Evolutionary conservation across 2,888 invertebrate species (phyloP).

Genomic region (Apantesis nais): DNA sequence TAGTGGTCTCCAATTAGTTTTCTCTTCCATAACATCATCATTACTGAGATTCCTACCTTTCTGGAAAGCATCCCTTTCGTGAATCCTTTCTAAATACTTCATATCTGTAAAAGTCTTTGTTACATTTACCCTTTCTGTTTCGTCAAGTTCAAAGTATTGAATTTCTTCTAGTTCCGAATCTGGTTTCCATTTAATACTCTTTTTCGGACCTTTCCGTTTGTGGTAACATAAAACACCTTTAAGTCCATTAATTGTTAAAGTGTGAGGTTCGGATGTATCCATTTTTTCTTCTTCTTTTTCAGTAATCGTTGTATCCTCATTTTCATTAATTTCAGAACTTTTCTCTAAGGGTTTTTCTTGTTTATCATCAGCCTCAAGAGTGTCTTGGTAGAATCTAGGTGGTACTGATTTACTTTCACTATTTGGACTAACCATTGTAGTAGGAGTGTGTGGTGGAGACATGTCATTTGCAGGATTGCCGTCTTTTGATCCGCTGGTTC

Average conservation of each 20-base stretch:
- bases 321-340: slow-evolving; percentile 60
- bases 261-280: slow-evolving; percentile 72
- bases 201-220: slow-evolving; percentile 92
- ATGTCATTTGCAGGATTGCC: slow-evolving; percentile 76
- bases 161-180: slow-evolving; percentile 92
- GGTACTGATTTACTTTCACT: slow-evolving; percentile 84
- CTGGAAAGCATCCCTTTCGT: slow-evolving; percentile 94
- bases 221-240: slow-evolving; percentile 91
- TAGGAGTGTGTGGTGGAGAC: slow-evolving; percentile 86
- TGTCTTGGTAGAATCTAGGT: slow-evolving; percentile 95
- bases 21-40: slow-evolving; percentile 93
- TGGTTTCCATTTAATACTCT: slow-evolving; percentile 92
- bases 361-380: slow-evolving; percentile 89
- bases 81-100: slow-evolving; percentile 94
- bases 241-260: slow-evolving; percentile 85
- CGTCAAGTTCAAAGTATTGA: slow-evolving; percentile 97
- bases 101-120: slow-evolving; percentile 96
- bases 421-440: slow-evolving; percentile 76
- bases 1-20: slow-evolving; percentile 90
- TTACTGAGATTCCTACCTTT: slow-evolving; percentile 90
- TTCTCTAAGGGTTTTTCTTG: slow-evolving; percentile 77
- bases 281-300: slow-evolving; percentile 70
- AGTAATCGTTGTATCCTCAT: slow-evolving; percentile 43
- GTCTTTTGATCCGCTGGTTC: slow-evolving; percentile 90
- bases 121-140: slow-evolving; percentile 98